These are phyloP conservation scores for Oncorhynchus nerka DNA, from an alignment of 2,113 vertebrate genomes.

Conservation along the genomic window DNA sequence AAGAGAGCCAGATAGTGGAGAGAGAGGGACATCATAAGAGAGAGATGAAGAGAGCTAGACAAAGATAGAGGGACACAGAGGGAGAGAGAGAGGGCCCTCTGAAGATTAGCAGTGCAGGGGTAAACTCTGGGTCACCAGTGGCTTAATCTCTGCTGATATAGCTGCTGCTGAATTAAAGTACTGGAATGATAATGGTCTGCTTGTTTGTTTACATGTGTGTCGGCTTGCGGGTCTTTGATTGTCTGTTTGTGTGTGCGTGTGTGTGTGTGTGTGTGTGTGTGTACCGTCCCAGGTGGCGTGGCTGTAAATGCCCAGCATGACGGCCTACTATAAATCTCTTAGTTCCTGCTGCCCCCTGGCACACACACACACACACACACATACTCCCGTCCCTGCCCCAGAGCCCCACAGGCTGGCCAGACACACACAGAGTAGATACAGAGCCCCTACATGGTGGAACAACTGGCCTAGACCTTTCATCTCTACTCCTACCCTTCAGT, in stretches of 20 bases:
- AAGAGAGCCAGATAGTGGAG: too few relatives aligned
- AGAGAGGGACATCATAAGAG: too few relatives aligned
- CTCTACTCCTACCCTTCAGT: not conserved
- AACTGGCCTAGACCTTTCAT: not conserved
- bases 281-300: not conserved
- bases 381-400: not conserved
- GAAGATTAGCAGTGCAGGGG: slow-evolving; percentile 60
- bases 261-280: slow-evolving; percentile 5
- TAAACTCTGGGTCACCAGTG: slow-evolving; percentile 57
- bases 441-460: not conserved
- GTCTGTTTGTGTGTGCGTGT: slow-evolving; percentile 2
- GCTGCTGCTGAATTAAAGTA: slow-evolving; percentile 43
- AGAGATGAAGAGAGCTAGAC: too few relatives aligned
- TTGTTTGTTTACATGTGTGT: slow-evolving; percentile 39
- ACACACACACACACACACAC: not conserved
- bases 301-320: slow-evolving; percentile 1
- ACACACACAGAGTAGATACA: not conserved
- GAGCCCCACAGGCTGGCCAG: not conserved
- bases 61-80: not conserved
- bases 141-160: slow-evolving; percentile 55
- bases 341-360: slow-evolving; percentile 3
- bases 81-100: slow-evolving; percentile 13
- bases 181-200: slow-evolving; percentile 65
- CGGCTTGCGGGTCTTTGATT: slow-evolving; percentile 18
- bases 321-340: not conserved